Conservation (phyloP, 2,888 invertebrate species). For the Pseudococcus longispinus region DNA sequence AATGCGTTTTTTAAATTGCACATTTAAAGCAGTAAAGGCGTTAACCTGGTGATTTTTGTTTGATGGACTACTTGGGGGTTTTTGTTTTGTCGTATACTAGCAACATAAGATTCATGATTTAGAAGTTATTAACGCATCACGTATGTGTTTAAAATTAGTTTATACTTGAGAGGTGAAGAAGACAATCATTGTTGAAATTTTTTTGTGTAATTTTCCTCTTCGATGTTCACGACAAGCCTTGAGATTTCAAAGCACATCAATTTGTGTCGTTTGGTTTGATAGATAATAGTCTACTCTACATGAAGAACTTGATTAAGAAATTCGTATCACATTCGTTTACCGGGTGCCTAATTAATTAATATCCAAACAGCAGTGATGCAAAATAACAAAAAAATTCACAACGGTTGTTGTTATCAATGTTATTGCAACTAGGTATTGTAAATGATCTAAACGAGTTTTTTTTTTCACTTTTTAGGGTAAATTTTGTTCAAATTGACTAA, state of each 20-base stretch:
- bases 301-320: neutral
- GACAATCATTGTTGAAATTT: neutral
- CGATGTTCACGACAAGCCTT: neutral
- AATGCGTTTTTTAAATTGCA: neutral
- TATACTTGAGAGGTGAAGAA: neutral
- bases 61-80: neutral
- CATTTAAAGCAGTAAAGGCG: neutral
- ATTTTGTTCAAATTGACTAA: no score
- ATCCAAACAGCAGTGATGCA: no score
- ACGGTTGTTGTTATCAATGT: no score
- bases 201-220: neutral
- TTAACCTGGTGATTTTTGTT: neutral
- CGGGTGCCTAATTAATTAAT: no score
- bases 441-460: no score
- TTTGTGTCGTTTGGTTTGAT: neutral
- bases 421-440: no score
- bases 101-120: neutral
- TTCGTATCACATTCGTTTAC: no score
- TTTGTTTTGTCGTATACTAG: neutral
- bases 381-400: no score
- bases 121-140: neutral
- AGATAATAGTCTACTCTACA: no score
- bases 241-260: neutral
- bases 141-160: neutral
- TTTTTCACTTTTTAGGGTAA: no score